Conservation (phyloP, 2,888 invertebrate genomes). For the Drosophila neonasuta region DNA sequence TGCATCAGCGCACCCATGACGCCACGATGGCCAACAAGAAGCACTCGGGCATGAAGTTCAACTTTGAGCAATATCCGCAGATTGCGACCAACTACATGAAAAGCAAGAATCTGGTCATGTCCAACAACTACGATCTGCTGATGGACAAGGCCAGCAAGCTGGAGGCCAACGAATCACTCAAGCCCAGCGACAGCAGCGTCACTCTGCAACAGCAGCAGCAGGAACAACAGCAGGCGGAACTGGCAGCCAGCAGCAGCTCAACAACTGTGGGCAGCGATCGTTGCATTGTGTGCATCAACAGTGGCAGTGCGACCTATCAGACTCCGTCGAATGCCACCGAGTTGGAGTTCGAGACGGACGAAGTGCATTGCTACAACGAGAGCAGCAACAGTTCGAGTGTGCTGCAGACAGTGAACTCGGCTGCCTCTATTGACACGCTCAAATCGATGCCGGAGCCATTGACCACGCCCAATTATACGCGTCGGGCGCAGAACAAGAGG, state of each 20-base stretch:
- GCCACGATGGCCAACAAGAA: conserved; percentile 67
- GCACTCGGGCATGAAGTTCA: conserved; percentile 88
- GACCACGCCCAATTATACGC: conserved; percentile 45
- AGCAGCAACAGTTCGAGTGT: conserved; percentile 39
- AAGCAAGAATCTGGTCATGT: conserved; percentile 86
- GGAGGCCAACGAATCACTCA: conserved; percentile 66
- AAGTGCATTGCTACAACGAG: conserved; percentile 70
- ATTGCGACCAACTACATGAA: conserved; percentile 90
- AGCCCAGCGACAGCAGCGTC: conserved; percentile 61
- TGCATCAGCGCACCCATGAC: conserved; percentile 77
- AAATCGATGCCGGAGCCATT: conserved; percentile 68
- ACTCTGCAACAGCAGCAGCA: conserved; percentile 43
- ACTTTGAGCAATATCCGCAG: conserved; percentile 88
- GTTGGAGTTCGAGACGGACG: conserved; percentile 84
- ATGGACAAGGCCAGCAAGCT: conserved; percentile 80
- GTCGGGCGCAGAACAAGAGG: conserved; percentile 65
- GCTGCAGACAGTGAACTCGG: conserved; percentile 70
- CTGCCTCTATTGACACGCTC: conserved; percentile 76
- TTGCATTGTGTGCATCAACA: conserved; percentile 83
- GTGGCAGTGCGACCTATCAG: conserved; percentile 84
- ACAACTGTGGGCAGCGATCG: conserved; percentile 76
- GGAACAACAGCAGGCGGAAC: conserved; percentile 45
- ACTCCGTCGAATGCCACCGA: conserved; percentile 91
- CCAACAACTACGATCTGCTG: conserved; percentile 79
- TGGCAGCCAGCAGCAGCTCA: conserved; percentile 54